Percentiles rank a stretch among this genome's conserved stretches.
Evolutionary conservation across 2,113 vertebrate genomes (phyloP).

Genomic region (Notothenia coriiceps): DNA sequence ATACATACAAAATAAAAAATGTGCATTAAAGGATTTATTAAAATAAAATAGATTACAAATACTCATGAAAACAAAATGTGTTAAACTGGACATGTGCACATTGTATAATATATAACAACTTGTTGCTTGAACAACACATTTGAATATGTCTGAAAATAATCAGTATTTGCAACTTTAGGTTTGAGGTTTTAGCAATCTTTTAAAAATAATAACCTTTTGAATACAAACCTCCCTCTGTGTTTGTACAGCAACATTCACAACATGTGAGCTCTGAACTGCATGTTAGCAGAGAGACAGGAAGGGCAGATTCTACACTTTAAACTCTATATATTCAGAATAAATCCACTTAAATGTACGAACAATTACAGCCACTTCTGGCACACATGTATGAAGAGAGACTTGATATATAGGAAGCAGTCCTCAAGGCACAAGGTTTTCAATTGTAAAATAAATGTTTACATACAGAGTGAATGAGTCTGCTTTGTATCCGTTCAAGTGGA

Average conservation of each 20-base stretch:
- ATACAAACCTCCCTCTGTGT: neutral
- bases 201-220: neutral
- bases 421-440: conserved; percentile 2
- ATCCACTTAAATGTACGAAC: neutral
- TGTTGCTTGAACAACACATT: no score
- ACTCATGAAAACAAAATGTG: no score
- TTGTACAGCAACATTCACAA: no score
- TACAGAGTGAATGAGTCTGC: neutral
- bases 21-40: no score
- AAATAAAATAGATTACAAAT: no score
- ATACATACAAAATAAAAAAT: no score
- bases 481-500: neutral
- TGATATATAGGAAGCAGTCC: neutral
- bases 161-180: no score
- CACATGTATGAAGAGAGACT: neutral
- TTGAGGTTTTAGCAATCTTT: neutral
- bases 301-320: neutral
- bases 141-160: no score
- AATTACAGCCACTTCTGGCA: neutral
- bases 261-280: neutral
- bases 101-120: no score
- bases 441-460: neutral
- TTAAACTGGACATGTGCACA: no score
- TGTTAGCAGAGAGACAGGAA: no score
- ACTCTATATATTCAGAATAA: neutral